These are phyloP conservation scores for Odobenus rosmarus DNA, from an alignment of 2,113 vertebrate species.

Conservation along the genomic window DNA sequence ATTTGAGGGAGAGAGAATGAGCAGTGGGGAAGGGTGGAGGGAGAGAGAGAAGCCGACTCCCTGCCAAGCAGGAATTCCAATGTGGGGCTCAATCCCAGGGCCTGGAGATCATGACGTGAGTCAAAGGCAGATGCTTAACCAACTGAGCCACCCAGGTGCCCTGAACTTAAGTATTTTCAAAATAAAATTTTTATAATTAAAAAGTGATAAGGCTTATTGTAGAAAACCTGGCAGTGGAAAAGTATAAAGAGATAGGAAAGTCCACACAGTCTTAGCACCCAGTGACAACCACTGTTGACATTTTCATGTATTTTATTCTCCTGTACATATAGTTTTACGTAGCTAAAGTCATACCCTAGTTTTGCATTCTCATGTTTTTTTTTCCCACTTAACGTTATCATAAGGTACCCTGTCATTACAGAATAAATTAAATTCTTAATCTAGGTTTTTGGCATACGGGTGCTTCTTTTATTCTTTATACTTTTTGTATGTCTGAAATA, in stretches of 20 bases:
- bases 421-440: slow-evolving; percentile 9
- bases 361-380: not conserved
- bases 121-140: not conserved
- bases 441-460: not conserved
- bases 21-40: not conserved
- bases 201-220: slow-evolving; percentile 21
- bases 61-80: not conserved
- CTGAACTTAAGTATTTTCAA: not conserved
- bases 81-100: not conserved
- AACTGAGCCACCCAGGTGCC: not conserved
- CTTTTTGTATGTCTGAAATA: slow-evolving; percentile 30
- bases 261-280: not conserved
- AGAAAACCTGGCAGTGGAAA: not conserved
- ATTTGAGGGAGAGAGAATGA: not conserved
- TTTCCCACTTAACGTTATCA: not conserved
- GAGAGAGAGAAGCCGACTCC: not conserved
- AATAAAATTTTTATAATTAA: not conserved
- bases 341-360: not conserved
- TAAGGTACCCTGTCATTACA: not conserved
- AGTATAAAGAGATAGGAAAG: not conserved
- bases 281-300: not conserved
- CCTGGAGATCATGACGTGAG: not conserved
- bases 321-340: not conserved
- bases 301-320: slow-evolving; percentile 19
- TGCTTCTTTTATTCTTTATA: slow-evolving; percentile 8